Evolutionary conservation across 2,888 invertebrate species (phyloP).

Genomic region (Pandemis cinnamomeana): DNA sequence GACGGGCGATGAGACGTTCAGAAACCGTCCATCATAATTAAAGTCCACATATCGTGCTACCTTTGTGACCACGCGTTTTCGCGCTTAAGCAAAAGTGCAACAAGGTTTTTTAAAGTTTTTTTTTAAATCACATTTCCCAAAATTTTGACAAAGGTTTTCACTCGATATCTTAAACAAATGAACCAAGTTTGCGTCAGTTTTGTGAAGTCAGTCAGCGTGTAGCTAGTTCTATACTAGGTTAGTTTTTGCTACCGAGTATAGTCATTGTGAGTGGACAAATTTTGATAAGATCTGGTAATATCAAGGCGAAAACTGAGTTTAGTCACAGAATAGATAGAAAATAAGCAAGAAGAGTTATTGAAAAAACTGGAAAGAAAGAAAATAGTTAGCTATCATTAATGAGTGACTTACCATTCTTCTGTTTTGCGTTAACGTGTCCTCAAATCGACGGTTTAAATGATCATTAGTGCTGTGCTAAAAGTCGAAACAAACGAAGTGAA

Average conservation of each 20-base stretch:
- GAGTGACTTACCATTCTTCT: conserved; percentile 28
- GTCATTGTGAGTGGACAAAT: neutral
- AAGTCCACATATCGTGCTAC: too few species aligned
- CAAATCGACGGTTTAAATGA: conserved; percentile 17
- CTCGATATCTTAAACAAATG: too few species aligned
- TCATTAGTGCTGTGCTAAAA: conserved; percentile 36
- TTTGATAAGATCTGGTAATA: conserved; percentile 33
- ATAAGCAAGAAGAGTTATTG: conserved; percentile 16
- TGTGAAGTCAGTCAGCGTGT: too few species aligned
- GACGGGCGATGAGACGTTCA: too few species aligned
- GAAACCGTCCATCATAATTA: too few species aligned
- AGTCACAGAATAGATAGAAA: conserved; percentile 13
- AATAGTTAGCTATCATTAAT: conserved; percentile 31
- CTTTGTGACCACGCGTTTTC: too few species aligned
- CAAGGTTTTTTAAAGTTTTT: neutral
- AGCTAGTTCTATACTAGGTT: too few species aligned
- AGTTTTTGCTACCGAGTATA: too few species aligned
- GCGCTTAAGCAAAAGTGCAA: too few species aligned
- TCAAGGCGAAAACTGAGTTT: conserved; percentile 22
- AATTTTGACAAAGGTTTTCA: too few species aligned
- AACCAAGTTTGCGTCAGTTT: neutral
- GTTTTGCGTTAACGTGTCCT: conserved; percentile 6
- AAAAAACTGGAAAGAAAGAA: conserved; percentile 17
- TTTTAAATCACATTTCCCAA: neutral
- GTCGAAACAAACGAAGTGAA: conserved; percentile 52